Evolutionary conservation across 2,888 invertebrate species (phyloP).

Genomic region (Atethmia centrago): DNA sequence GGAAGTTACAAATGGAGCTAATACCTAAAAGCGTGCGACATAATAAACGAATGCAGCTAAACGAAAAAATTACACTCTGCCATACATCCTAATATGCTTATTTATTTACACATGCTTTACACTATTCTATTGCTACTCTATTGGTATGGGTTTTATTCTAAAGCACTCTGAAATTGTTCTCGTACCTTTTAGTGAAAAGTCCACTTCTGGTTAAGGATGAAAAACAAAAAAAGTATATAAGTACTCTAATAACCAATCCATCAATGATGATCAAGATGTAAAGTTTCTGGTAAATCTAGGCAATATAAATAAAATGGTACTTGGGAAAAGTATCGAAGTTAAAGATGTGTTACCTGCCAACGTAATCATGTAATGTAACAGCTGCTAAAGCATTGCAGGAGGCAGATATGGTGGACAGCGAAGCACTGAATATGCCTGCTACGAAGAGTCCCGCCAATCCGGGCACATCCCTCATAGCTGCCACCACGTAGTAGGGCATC

Average conservation of each 20-base stretch:
- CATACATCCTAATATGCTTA: background rate
- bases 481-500: slow-evolving; percentile 95
- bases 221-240: slow-evolving; percentile 1
- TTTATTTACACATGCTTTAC: background rate
- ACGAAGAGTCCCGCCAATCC: slow-evolving; percentile 97
- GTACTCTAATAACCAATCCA: background rate
- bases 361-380: slow-evolving; percentile 96
- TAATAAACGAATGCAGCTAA: background rate
- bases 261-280: background rate
- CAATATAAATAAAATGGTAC: background rate
- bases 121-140: background rate
- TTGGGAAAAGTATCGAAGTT: background rate
- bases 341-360: slow-evolving; percentile 83
- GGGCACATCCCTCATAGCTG: slow-evolving; percentile 92
- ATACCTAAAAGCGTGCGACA: background rate
- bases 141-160: background rate
- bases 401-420: slow-evolving; percentile 97
- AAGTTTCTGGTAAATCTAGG: background rate
- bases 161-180: background rate
- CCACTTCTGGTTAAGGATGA: slow-evolving; percentile 22
- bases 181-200: slow-evolving; percentile 42
- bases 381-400: slow-evolving; percentile 97
- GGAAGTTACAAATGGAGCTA: background rate
- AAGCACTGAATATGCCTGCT: slow-evolving; percentile 97
- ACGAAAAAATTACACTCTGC: background rate